Evolutionary conservation across 2,888 invertebrate genomes (phyloP), one percentile per base, ranked within the genome.

Genomic region (Erebia epiphron): DNA sequence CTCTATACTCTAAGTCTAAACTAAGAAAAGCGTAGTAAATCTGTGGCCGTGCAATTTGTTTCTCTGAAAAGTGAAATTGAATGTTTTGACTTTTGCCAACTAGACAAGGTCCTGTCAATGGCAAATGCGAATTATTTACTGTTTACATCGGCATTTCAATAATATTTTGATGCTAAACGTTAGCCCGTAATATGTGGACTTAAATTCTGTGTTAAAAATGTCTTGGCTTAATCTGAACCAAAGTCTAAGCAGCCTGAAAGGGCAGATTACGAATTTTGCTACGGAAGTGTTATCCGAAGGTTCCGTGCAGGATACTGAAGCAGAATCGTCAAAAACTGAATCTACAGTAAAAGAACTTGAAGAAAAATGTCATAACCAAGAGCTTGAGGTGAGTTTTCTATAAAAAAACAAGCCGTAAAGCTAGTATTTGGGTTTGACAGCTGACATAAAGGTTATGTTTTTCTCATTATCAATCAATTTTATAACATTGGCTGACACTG

Each of bases 191-290:
- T 87, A 87, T 91, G 90, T 86, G 80, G 78, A 74, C 77, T 73
- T 81, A 80, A 77, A 75, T 75, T 70, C 68, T 26, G 16, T 50
- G 68, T 73, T 70, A 52, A 91, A 85, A 80, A 96, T 96, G 95
- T 95, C 96, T 87, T 96, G 96, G 96, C 91, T 96, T 73, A 95
- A 95, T 86, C 82, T 94, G 72, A 96, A 96, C 86, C 94, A 95
- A 80, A 95, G 95, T 90, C 91, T 95, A 77, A 95, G 88, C 84
- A 95, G 94, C 89, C 91, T 98, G 77, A 98, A 97, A 88, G 98
- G 98, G 78, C 98, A 98, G 94, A 95, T 98, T 81, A 95, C 96
- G 50, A 98, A 95, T 92, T 96, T 98, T 82, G 98, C 98, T 72
- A 97, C 97, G 86, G 98, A 98, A 90, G 98, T 98, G 79, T 94